phyloP scores from a whole-genome alignment of 2,113 vertebrate species.

The Furnarius figulus region DNA sequence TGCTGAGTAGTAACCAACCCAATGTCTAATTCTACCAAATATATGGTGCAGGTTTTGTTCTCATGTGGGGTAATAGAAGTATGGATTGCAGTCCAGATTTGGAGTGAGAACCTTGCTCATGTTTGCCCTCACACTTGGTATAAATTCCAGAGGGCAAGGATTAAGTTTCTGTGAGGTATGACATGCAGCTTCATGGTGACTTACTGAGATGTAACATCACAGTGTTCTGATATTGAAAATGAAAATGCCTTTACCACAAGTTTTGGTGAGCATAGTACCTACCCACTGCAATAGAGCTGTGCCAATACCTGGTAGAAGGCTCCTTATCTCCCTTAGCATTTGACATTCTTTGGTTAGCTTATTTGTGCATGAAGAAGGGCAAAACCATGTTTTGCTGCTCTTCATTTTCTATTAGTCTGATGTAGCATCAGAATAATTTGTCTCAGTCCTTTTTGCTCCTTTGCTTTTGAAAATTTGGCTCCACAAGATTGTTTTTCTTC shows the following conservation, averaged over 20 bases:
- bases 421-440: background rate
- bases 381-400: fast-evolving
- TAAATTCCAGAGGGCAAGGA: no score
- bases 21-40: background rate
- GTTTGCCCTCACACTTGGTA: no score
- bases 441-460: background rate
- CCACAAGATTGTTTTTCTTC: fast-evolving
- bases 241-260: background rate
- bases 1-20: no score
- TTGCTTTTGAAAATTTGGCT: background rate
- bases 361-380: background rate
- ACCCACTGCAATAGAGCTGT: fast-evolving
- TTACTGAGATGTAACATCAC: no score
- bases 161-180: background rate
- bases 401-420: fast-evolving
- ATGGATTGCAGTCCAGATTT: background rate
- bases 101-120: background rate
- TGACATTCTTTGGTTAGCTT: background rate
- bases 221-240: background rate
- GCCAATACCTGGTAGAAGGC: background rate
- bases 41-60: no score
- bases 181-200: background rate
- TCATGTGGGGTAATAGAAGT: no score
- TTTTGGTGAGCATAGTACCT: background rate
- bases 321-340: background rate